Evolutionary conservation across 2,113 vertebrate genomes (phyloP), one percentile per base, ranked within the genome.

Genomic region (Alexandromys fortis): DNA sequence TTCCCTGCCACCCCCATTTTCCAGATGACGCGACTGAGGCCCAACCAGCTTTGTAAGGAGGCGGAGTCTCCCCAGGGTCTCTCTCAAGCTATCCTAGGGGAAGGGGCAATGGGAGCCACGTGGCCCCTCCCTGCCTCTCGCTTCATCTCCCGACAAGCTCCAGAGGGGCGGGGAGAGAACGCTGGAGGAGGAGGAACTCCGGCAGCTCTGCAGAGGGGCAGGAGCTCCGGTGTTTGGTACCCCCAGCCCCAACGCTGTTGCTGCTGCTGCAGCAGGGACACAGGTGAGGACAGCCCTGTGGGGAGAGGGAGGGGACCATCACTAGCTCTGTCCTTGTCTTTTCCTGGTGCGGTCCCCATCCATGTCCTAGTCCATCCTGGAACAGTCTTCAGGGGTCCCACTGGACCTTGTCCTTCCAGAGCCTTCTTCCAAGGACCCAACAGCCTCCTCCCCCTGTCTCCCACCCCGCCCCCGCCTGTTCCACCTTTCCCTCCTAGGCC

Each of bases 21-120:
- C 96, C 95, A 98, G 97, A 98, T 97, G 97, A 98, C 96, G 97
- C 96, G 93, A 97, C 97, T 97, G 97, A 97, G 97, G 94, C 97
- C 97, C 97, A 98, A 98, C 97, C 97, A 98, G 97, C 94, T 96
- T 95, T 89, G 90, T 92, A 97, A 65, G 96, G 97, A 96, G 97
- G 97, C 90, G 98, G 96, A 97, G 96, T 97, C 96, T 97, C 98
- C 97, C 97, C 96, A 96, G 94, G 95, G 95, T 97, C 97, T 83
- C 86, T 94, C 91, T 95, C 58, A 19, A 35, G 83, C 94, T 76
- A 90, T 94, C 96, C 97, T 95, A 95, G 93, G 96, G 96, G 96
- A 97, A 95, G 96, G 97, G 97, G 93, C 96, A 96, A 91, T 52
- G 89, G 83, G 92, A 97, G 83, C 95, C 91, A 96, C 68, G 21